Conservation (phyloP, 2,113 vertebrate genomes). For the Camelus bactrianus region DNA sequence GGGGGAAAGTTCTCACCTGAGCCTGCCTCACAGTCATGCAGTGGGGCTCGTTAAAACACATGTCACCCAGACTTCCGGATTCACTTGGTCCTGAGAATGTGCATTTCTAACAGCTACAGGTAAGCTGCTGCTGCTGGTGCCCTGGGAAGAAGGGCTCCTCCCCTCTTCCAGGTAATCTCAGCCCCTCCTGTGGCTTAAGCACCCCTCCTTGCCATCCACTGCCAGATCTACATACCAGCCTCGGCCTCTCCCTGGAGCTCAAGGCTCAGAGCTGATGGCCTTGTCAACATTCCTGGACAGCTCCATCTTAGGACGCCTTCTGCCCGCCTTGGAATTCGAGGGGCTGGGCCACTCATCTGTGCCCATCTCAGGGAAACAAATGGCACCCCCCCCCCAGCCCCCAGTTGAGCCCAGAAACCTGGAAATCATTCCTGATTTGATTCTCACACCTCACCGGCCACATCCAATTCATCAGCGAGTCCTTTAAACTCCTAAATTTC, state of each 20-base stretch:
- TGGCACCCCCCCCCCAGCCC: not conserved
- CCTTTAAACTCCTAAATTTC: not conserved
- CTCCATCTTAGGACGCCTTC: accelerated
- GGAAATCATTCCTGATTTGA: not conserved
- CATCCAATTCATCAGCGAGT: not conserved
- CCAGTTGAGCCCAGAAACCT: not conserved
- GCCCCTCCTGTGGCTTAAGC: not conserved
- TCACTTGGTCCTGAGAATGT: not conserved
- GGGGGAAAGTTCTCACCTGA: not conserved
- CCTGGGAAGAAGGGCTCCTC: too few species aligned
- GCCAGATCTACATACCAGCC: not conserved
- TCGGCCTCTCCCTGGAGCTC: not conserved
- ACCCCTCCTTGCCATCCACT: not conserved
- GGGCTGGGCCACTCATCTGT: not conserved
- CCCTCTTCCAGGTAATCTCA: not conserved
- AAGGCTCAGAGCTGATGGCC: not conserved
- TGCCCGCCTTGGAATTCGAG: not conserved
- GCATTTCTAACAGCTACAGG: not conserved
- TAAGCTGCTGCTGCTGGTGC: too few species aligned
- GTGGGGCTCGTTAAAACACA: not conserved
- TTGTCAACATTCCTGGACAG: not conserved
- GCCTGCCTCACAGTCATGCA: not conserved
- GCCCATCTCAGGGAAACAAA: not conserved
- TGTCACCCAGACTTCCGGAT: not conserved
- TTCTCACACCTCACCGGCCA: not conserved